Conservation (phyloP, 2,888 invertebrate species). For the Lycophotia porphyrea region DNA sequence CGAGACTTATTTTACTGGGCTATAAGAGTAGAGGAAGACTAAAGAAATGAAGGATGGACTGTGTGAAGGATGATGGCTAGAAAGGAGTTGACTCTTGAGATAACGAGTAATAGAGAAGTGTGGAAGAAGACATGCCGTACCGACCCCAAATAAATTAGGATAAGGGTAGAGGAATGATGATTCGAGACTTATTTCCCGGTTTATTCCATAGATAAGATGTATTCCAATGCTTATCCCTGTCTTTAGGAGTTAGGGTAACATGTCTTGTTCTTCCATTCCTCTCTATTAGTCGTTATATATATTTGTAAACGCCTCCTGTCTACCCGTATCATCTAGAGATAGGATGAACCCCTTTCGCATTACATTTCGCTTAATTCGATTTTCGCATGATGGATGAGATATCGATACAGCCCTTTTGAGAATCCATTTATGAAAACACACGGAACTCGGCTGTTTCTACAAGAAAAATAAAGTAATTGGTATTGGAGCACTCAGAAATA, state of each 20-base stretch:
- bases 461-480: background rate
- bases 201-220: background rate
- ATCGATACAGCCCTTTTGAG: background rate
- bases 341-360: background rate
- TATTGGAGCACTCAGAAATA: background rate
- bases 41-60: too few species aligned
- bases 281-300: background rate
- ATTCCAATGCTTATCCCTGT: background rate
- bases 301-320: background rate
- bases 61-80: too few species aligned
- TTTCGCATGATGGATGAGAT: background rate
- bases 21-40: too few species aligned
- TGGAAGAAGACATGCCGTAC: too few species aligned
- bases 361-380: slow-evolving; percentile 3
- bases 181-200: background rate
- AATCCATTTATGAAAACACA: background rate
- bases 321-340: background rate
- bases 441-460: slow-evolving; percentile 5
- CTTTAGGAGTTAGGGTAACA: too few species aligned
- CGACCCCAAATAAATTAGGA: too few species aligned
- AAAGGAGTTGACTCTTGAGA: too few species aligned
- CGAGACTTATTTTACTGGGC: too few species aligned
- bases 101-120: too few species aligned
- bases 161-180: too few species aligned
- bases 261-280: background rate